These are phyloP conservation scores for Drosophila sordidula DNA, from an alignment of 2,888 invertebrate species.

Conservation along the genomic window DNA sequence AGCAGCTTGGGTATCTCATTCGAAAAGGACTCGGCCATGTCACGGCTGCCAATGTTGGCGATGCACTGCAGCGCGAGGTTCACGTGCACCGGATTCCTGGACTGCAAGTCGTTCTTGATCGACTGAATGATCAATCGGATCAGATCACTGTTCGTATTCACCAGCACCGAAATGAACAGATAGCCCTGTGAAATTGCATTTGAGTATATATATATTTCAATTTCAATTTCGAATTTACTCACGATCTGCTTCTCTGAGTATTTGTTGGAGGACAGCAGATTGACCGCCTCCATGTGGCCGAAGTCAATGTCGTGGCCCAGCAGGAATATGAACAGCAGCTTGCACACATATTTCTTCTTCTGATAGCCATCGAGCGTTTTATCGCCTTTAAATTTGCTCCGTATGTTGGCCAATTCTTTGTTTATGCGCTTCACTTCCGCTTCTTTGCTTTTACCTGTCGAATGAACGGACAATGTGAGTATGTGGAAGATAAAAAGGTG, in stretches of 20 bases:
- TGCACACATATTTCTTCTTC: slow-evolving; percentile 99
- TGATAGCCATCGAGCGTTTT: slow-evolving; percentile 99
- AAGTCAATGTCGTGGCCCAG: slow-evolving; percentile 99
- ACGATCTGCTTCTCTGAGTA: slow-evolving; percentile 99
- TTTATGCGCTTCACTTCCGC: slow-evolving; percentile 99
- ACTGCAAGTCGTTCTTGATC: slow-evolving; percentile 98
- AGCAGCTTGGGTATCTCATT: slow-evolving; percentile 99
- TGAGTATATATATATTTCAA: not conserved
- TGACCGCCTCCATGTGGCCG: slow-evolving; percentile 99
- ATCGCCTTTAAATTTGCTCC: slow-evolving; percentile 99
- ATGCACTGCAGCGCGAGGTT: slow-evolving; percentile 99
- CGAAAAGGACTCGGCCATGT: slow-evolving; percentile 99
- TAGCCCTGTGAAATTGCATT: slow-evolving; percentile 91
- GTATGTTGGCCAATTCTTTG: slow-evolving; percentile 99
- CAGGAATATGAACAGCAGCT: slow-evolving; percentile 99
- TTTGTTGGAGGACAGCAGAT: slow-evolving; percentile 99
- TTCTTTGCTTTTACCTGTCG: slow-evolving; percentile 98
- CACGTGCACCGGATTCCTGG: slow-evolving; percentile 98
- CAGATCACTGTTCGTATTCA: slow-evolving; percentile 99
- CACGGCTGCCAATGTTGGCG: slow-evolving; percentile 99
- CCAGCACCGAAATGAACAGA: slow-evolving; percentile 99
- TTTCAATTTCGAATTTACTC: slow-evolving; percentile 83
- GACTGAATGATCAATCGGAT: slow-evolving; percentile 99
- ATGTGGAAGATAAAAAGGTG: not conserved
- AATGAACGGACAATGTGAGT: not conserved